Percentiles rank a stretch among this genome's conserved stretches.
These are phyloP conservation scores for Lithophane socia DNA, from an alignment of 2,888 invertebrate genomes.

Conservation along the genomic window DNA sequence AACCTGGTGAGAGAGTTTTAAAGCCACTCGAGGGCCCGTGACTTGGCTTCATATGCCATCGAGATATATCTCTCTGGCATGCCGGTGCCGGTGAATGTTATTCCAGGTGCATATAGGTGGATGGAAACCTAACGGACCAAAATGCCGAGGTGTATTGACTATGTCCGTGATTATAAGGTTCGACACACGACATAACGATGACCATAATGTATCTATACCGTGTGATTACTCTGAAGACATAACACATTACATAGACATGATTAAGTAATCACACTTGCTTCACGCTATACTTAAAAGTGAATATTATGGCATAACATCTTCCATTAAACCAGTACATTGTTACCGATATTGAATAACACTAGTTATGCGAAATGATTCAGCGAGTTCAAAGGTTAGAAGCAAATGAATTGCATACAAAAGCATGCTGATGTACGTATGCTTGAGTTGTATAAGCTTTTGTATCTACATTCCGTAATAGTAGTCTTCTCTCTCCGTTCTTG, in stretches of 20 bases:
- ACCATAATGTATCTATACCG: background rate
- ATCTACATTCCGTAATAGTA: background rate
- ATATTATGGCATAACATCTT: slow-evolving; percentile 27
- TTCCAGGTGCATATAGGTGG: too few species aligned
- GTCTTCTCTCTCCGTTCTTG: background rate
- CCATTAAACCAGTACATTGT: slow-evolving; percentile 24
- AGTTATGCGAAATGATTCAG: slow-evolving; percentile 52
- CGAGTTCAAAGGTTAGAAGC: slow-evolving; percentile 35
- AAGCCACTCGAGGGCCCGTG: too few species aligned
- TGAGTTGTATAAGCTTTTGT: slow-evolving; percentile 6
- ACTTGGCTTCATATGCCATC: too few species aligned
- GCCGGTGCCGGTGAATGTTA: too few species aligned
- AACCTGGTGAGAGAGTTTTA: too few species aligned
- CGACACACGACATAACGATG: background rate
- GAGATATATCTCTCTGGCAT: too few species aligned
- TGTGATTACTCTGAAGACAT: background rate
- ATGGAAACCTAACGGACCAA: too few species aligned
- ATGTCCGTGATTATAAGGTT: background rate
- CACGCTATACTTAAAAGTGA: slow-evolving; percentile 10
- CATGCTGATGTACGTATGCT: background rate
- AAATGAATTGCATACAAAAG: slow-evolving; percentile 13
- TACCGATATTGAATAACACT: slow-evolving; percentile 51
- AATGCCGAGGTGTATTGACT: background rate
- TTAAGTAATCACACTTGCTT: slow-evolving; percentile 26
- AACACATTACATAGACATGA: slow-evolving; percentile 26